Evolutionary conservation across 2,888 invertebrate species (phyloP).

Genomic region (Trichogramma dendrolimi): DNA sequence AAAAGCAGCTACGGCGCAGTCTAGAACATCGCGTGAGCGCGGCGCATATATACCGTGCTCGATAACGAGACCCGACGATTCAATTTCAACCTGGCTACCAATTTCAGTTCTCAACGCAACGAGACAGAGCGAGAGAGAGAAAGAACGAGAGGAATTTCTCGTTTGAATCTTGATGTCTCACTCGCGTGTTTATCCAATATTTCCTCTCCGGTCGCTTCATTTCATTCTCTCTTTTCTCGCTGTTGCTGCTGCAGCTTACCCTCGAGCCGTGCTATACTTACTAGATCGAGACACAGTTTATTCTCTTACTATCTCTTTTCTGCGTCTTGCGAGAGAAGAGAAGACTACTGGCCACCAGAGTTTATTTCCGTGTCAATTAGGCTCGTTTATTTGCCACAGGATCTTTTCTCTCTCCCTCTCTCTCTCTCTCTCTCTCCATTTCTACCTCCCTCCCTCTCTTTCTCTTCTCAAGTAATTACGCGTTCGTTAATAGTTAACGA

Average conservation of each 20-base stretch:
- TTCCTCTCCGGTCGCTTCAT: constrained; percentile 14
- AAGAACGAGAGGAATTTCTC: not conserved
- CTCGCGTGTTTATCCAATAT: constrained; percentile 14
- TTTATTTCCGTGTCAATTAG: constrained; percentile 52
- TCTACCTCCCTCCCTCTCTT: not conserved
- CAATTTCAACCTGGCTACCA: too few relatives aligned
- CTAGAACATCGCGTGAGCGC: too few relatives aligned
- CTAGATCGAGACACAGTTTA: constrained; percentile 5
- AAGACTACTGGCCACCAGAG: constrained; percentile 32
- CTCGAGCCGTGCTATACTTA: not conserved
- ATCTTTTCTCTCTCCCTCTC: constrained; percentile 26
- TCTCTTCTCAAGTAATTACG: constrained; percentile 48
- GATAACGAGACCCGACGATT: too few relatives aligned
- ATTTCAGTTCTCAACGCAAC: not conserved
- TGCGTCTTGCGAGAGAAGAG: constrained; percentile 5
- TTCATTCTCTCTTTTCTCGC: constrained; percentile 21
- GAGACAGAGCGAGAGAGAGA: too few relatives aligned
- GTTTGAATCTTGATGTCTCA: constrained; percentile 2
- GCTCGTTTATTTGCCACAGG: constrained; percentile 48
- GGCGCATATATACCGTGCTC: too few relatives aligned
- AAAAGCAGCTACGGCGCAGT: too few relatives aligned
- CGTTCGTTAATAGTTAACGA: constrained; percentile 48
- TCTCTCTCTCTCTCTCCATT: not conserved
- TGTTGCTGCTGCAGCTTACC: not conserved
- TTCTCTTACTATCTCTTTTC: constrained; percentile 13